Percentiles rank a stretch among this genome's conserved stretches.
phyloP scores from a whole-genome alignment of 2,888 invertebrate species.

The Agonum fuliginosum region DNA sequence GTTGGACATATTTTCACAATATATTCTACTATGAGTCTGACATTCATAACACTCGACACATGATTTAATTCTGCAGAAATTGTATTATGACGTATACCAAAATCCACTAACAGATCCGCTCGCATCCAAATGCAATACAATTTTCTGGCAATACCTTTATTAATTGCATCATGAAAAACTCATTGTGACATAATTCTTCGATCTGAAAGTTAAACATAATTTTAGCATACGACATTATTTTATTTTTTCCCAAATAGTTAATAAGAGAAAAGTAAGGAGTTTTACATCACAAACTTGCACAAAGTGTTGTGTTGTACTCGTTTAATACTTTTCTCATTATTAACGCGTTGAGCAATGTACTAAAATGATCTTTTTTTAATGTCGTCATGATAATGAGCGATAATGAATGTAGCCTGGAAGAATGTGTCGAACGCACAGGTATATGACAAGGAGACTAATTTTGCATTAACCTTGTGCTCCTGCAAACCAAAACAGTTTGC shows the following conservation, averaged over 20 bases:
- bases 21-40: conserved; percentile 6
- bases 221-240: not conserved
- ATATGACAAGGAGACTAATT: conserved; percentile 11
- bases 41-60: conserved; percentile 2
- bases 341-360: not conserved
- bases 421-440: conserved; percentile 37
- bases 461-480: conserved; percentile 6
- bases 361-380: conserved; percentile 10
- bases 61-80: conserved; percentile 1
- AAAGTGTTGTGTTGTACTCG: not conserved
- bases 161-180: not conserved
- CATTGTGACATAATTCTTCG: conserved; percentile 10
- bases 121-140: conserved; percentile 6
- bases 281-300: not conserved
- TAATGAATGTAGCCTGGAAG: conserved; percentile 29
- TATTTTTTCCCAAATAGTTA: not conserved
- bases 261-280: not conserved
- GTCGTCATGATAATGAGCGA: conserved; percentile 15
- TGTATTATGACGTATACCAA: conserved; percentile 3
- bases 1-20: conserved; percentile 27
- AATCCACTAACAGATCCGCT: conserved; percentile 24
- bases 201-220: not conserved
- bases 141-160: conserved; percentile 1
- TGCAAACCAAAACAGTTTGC: conserved; percentile 28
- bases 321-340: not conserved